A percentile compares a stretch with the other conserved stretches of the same genome.
These are phyloP conservation scores for Drosophila prostipennis DNA, from an alignment of 2,888 invertebrate species.

Conservation along the genomic window DNA sequence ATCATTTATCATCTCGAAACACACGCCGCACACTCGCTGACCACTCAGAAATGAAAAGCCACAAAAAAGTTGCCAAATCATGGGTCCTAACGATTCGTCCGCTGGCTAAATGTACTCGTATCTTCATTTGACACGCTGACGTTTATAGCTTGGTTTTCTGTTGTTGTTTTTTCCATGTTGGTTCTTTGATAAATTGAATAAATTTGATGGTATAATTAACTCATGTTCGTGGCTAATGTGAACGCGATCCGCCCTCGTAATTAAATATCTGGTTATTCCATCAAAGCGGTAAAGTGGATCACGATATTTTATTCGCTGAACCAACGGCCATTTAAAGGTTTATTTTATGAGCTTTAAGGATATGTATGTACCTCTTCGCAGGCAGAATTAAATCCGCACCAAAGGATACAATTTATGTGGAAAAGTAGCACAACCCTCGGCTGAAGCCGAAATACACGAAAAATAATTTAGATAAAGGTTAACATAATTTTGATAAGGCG, in stretches of 20 bases:
- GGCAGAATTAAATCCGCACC: slow-evolving; percentile 14
- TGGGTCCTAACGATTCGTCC: slow-evolving; percentile 24
- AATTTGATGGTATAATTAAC: slow-evolving; percentile 66
- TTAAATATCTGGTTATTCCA: slow-evolving; percentile 43
- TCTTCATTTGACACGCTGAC: slow-evolving; percentile 65
- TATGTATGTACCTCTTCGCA: background rate
- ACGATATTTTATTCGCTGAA: slow-evolving; percentile 20
- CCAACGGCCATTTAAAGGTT: background rate
- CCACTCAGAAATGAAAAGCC: slow-evolving; percentile 22
- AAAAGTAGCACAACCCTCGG: background rate
- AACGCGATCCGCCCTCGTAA: slow-evolving; percentile 50
- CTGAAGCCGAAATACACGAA: slow-evolving; percentile 33
- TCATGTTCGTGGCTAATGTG: slow-evolving; percentile 66
- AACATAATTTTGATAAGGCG: slow-evolving; percentile 74
- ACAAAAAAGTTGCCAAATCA: slow-evolving; percentile 59
- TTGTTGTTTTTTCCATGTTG: slow-evolving; percentile 49
- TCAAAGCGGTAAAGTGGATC: slow-evolving; percentile 24
- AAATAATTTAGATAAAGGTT: slow-evolving; percentile 79
- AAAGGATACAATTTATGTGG: slow-evolving; percentile 45
- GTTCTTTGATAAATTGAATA: slow-evolving; percentile 68
- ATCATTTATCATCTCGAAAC: slow-evolving; percentile 29
- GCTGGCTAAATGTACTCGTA: slow-evolving; percentile 41
- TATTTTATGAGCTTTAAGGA: background rate
- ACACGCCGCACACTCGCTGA: slow-evolving; percentile 47
- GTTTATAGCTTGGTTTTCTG: slow-evolving; percentile 37